A percentile compares a stretch with the other conserved stretches of the same genome.
Evolutionary conservation across 1,140 invertebrate genomes (phyloP).

Genomic region (Sesamia nonagrioides): DNA sequence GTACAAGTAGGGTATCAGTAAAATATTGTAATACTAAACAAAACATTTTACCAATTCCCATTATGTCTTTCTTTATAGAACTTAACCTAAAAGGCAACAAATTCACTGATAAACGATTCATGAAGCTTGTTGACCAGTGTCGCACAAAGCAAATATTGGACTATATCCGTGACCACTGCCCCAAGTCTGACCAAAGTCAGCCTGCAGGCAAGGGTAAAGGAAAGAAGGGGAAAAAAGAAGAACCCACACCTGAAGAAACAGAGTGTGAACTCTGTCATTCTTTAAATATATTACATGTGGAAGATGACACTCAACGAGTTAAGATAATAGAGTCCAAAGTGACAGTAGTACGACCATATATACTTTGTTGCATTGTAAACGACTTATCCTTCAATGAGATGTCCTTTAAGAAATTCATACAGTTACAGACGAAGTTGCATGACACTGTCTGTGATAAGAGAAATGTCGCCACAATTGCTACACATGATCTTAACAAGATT

Average conservation of each 20-base stretch:
- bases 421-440: conserved; percentile 94
- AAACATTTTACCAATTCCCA: background rate
- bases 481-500: conserved; percentile 92
- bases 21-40: no score
- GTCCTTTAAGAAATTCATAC: conserved; percentile 93
- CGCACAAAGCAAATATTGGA: conserved; percentile 91
- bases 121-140: conserved; percentile 92
- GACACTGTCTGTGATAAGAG: conserved; percentile 93
- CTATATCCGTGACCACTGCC: conserved; percentile 90
- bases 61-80: conserved; percentile 72
- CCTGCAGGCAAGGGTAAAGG: conserved; percentile 81
- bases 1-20: background rate
- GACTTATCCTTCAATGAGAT: conserved; percentile 90
- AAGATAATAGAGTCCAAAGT: conserved; percentile 88
- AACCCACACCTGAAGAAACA: conserved; percentile 66
- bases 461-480: conserved; percentile 93
- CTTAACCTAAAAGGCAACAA: conserved; percentile 91
- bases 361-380: conserved; percentile 92
- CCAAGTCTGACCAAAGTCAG: conserved; percentile 77
- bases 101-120: conserved; percentile 91
- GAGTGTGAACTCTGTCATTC: conserved; percentile 73
- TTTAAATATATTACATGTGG: conserved; percentile 88
- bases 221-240: conserved; percentile 85
- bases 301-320: conserved; percentile 87
- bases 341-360: conserved; percentile 90